Conservation (phyloP, 2,888 invertebrate species). For the Sinotaia quadrata region DNA sequence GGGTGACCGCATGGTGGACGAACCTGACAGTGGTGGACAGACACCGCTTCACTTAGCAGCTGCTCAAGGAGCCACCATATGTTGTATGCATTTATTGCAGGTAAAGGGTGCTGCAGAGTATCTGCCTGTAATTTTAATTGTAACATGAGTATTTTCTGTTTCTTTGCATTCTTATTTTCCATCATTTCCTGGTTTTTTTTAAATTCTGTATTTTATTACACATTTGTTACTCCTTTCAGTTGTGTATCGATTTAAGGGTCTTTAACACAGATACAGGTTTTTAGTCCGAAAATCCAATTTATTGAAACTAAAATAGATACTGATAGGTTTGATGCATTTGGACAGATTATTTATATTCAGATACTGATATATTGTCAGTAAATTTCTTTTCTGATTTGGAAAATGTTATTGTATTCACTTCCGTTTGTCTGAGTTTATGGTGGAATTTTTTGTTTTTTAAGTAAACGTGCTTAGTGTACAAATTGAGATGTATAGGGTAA, state of each 20-base stretch:
- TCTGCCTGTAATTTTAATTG: not conserved
- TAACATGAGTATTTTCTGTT: not conserved
- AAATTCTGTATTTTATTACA: not conserved
- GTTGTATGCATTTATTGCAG: constrained; percentile 71
- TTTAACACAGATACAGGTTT: no score
- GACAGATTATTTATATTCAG: no score
- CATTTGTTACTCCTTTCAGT: not conserved
- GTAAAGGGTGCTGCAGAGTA: constrained; percentile 43
- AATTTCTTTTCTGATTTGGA: no score
- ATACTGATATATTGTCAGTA: no score
- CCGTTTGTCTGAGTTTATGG: no score
- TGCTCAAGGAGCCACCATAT: constrained; percentile 74
- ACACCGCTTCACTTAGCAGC: constrained; percentile 73
- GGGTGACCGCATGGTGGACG: constrained; percentile 65
- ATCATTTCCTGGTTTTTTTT: not conserved
- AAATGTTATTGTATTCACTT: no score
- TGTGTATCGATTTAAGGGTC: not conserved
- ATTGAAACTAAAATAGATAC: no score
- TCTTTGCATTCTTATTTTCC: not conserved
- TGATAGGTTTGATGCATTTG: no score
- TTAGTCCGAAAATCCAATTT: no score
- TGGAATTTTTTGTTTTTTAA: no score
- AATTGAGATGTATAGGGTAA: no score
- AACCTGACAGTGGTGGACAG: constrained; percentile 66
- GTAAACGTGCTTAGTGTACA: no score